Conservation (phyloP, 1,140 invertebrate genomes). For the Drosophila auraria region DNA sequence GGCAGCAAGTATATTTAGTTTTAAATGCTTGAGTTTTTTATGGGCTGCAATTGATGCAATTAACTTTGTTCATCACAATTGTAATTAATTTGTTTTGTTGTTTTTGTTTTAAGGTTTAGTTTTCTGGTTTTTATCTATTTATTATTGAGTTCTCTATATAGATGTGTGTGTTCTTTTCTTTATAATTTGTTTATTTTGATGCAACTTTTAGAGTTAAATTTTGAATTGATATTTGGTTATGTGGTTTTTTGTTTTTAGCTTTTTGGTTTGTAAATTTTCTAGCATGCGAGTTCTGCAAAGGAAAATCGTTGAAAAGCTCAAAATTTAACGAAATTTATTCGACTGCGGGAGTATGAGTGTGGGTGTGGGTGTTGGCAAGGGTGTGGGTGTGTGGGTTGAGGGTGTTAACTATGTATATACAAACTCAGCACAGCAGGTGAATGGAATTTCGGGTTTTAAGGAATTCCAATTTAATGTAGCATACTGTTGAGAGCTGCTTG, state of each 20-base stretch:
- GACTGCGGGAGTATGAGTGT: conserved; percentile 25
- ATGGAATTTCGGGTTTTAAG: conserved; percentile 31
- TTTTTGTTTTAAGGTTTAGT: conserved; percentile 27
- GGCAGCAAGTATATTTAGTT: conserved; percentile 33
- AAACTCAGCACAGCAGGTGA: conserved; percentile 41
- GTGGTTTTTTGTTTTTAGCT: conserved; percentile 50
- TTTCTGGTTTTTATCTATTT: conserved; percentile 43
- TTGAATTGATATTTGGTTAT: conserved; percentile 70
- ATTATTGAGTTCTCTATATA: conserved; percentile 56
- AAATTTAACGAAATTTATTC: conserved; percentile 80
- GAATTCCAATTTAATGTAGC: conserved; percentile 43
- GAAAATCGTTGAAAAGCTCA: conserved; percentile 80
- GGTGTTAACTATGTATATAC: conserved; percentile 42
- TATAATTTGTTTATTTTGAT: conserved; percentile 47
- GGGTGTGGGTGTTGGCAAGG: background rate
- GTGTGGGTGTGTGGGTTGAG: conserved; percentile 6
- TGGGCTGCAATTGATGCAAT: conserved; percentile 55
- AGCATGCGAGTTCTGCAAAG: conserved; percentile 82
- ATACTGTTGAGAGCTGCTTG: conserved; percentile 14
- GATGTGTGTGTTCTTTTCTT: conserved; percentile 39
- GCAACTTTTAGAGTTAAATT: conserved; percentile 60
- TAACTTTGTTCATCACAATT: conserved; percentile 74
- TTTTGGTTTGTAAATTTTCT: conserved; percentile 61
- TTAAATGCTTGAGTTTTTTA: conserved; percentile 57
- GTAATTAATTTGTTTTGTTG: conserved; percentile 53